phyloP scores from a whole-genome alignment of 2,888 invertebrate genomes.

The Halictus quadricinctus region DNA sequence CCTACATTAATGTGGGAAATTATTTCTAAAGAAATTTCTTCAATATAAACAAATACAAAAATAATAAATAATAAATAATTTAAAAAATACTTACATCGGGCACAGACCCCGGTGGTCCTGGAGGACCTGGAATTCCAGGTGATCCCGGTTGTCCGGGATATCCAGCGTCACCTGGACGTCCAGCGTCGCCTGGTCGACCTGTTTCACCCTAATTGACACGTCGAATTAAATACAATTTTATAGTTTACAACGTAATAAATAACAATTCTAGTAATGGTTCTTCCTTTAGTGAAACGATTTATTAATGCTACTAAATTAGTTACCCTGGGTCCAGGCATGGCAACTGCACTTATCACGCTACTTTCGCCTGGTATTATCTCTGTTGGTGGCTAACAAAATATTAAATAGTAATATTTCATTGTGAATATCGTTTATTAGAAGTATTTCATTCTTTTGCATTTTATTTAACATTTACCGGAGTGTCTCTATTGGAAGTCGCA shows the following conservation, averaged over 20 bases:
- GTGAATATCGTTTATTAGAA: constrained; percentile 11
- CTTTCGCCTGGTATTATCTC: constrained; percentile 75
- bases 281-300: not conserved
- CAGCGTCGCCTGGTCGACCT: constrained; percentile 87
- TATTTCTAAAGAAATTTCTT: no score
- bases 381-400: constrained; percentile 64
- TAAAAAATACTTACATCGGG: constrained; percentile 85
- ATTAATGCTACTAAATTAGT: constrained; percentile 44
- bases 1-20: constrained; percentile 79
- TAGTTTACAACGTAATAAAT: not conserved
- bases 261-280: not conserved
- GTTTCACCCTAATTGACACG: constrained; percentile 84
- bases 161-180: constrained; percentile 87
- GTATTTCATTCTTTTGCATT: not conserved
- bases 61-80: not conserved
- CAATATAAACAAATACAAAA: no score
- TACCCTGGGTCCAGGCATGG: constrained; percentile 80
- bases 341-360: constrained; percentile 74
- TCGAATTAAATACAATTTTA: not conserved
- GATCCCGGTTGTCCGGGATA: constrained; percentile 90
- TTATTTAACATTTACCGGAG: constrained; percentile 46
- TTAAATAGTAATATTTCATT: constrained; percentile 5
- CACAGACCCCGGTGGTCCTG: constrained; percentile 88
- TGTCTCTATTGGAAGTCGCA: constrained; percentile 34
- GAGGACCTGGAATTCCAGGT: constrained; percentile 84